Base-by-base conservation (phyloP, 2,888 invertebrate genomes). In the Thereva nobilitata region DNA sequence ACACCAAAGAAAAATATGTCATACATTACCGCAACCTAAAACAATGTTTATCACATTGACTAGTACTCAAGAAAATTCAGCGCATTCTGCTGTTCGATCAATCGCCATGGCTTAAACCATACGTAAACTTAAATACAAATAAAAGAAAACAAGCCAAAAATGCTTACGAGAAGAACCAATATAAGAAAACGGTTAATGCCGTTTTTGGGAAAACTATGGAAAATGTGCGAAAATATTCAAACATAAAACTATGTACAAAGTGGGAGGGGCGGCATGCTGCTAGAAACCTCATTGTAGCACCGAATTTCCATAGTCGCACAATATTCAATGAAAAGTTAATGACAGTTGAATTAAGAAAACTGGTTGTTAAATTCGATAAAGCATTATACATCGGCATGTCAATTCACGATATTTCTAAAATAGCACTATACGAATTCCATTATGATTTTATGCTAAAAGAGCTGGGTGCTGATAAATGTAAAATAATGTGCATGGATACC, bases 21-120 rank as follows among this genome's bases (percentile, higher is more conserved):
- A 73, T 75, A 23, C 75, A 77, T 67, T 75, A 74, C 37, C 61
- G 71, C n/a, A 72, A 71, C 63, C 67, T 75, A 5, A 71, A 74
- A 50, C 71, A 75, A 64, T 72, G 71, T 68, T 42, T 79, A 4
- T 53, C 72, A 34, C 56, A 74, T 35, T 77, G 77, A 0, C 45
- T 78, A 23, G 71, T 67, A 64, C 42, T 76, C 8, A 68, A 38
- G 40, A 76, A 75, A 72, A 73, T 76, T 34, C 74, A 76, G 67
- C 59, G 74, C 5, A 68, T 75, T 8, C 45, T 77, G 7, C 23
- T 64, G 37, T 77, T 76, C 67, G 61, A 68, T 23, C 76, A 77
- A 72, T 72, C 72, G 3, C 44, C 66, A 38, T 78, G 73, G 75
- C 56, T 77, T 42, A 72, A 74, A 59, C 61, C 70, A 50, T 41